A percentile compares a stretch with the other conserved stretches of the same genome.
These are phyloP conservation scores for Exephanes ischioxanthus DNA, from an alignment of 2,888 invertebrate genomes.

Conservation along the genomic window DNA sequence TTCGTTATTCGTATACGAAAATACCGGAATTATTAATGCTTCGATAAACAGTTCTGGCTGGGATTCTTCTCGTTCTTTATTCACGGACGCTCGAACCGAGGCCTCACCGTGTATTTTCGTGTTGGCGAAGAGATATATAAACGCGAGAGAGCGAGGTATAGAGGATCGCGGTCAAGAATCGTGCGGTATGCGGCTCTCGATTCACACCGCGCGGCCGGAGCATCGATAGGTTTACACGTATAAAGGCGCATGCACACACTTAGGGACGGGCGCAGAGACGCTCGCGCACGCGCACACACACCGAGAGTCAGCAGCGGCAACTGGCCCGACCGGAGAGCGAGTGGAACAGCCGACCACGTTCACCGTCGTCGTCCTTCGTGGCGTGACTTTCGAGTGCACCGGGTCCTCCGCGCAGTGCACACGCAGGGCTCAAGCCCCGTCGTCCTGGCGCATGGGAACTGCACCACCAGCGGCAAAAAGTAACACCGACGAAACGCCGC, in stretches of 20 bases:
- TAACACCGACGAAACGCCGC: slow-evolving; percentile 4
- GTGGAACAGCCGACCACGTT: slow-evolving; percentile 28
- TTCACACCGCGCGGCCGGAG: slow-evolving; percentile 45
- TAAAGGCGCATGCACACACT: slow-evolving; percentile 3
- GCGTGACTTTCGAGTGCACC: slow-evolving; percentile 55
- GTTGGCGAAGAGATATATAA: neutral
- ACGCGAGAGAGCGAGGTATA: slow-evolving; percentile 31
- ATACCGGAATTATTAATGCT: slow-evolving; percentile 14
- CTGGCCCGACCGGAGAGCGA: slow-evolving; percentile 14
- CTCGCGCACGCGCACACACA: slow-evolving; percentile 6
- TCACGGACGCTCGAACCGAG: neutral
- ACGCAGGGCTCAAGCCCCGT: slow-evolving; percentile 31
- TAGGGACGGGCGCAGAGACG: neutral
- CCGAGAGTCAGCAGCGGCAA: slow-evolving; percentile 11
- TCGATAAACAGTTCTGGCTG: slow-evolving; percentile 8
- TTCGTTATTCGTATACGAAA: neutral
- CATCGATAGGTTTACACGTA: slow-evolving; percentile 45
- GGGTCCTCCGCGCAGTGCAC: slow-evolving; percentile 45
- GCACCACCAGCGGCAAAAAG: neutral
- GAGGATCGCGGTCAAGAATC: slow-evolving; percentile 65
- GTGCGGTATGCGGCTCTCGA: slow-evolving; percentile 63
- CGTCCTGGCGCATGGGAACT: slow-evolving; percentile 46
- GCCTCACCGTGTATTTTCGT: slow-evolving; percentile 26
- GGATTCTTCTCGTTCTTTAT: neutral
- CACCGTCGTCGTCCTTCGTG: slow-evolving; percentile 49